Percentiles rank a stretch among this genome's conserved stretches.
These are phyloP conservation scores for Clarias pachynema DNA, from an alignment of 2,797 vertebrate genomes.

Conservation along the genomic window DNA sequence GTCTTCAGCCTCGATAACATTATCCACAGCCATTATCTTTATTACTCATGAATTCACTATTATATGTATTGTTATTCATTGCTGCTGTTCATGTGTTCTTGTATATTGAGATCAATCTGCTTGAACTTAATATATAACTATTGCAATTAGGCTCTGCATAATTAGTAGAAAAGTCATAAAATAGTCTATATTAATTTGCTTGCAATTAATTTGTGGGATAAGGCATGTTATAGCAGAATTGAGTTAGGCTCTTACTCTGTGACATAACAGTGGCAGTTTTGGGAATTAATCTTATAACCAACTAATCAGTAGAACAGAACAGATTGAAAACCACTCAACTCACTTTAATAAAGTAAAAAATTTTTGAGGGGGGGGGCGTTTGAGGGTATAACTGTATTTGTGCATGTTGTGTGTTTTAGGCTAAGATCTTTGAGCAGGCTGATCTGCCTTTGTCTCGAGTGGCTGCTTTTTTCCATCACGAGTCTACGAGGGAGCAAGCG, in stretches of 20 bases:
- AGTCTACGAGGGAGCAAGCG: slow-evolving; percentile 66
- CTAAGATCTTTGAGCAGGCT: slow-evolving; percentile 74
- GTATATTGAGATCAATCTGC: neutral
- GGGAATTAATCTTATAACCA: neutral
- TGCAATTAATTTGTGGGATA: neutral
- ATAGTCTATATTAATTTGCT: neutral
- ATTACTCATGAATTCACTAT: neutral
- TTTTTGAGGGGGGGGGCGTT: neutral
- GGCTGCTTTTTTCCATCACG: slow-evolving; percentile 72
- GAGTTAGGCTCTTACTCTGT: neutral
- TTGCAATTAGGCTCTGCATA: neutral
- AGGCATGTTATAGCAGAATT: neutral
- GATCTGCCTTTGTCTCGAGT: slow-evolving; percentile 72
- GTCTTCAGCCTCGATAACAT: neutral
- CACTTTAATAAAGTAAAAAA: neutral
- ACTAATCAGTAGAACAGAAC: neutral
- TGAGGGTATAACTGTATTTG: neutral
- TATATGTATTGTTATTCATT: neutral
- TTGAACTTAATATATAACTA: neutral
- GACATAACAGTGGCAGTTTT: neutral
- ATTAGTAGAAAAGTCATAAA: neutral
- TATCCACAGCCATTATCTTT: neutral
- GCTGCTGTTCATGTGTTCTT: neutral
- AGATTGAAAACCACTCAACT: neutral
- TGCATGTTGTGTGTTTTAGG: slow-evolving; percentile 60